These are phyloP conservation scores for Antechinus stuartii DNA, from an alignment of 2,113 vertebrate genomes.

Conservation along the genomic window DNA sequence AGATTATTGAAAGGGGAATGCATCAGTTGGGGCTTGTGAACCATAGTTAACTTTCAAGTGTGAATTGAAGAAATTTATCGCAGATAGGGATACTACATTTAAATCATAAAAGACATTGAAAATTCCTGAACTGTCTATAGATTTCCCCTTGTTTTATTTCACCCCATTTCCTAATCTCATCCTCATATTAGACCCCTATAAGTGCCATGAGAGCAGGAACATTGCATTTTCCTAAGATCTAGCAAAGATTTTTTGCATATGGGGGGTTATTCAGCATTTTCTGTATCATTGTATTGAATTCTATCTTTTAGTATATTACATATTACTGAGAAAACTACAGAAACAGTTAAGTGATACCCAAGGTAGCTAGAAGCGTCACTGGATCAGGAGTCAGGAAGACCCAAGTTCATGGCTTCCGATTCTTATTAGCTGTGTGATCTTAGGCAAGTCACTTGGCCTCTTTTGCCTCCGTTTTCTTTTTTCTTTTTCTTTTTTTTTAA, in stretches of 20 bases:
- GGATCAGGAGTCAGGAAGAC: background rate
- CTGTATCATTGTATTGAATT: background rate
- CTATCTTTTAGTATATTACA: background rate
- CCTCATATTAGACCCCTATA: too few species aligned
- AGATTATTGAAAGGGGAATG: background rate
- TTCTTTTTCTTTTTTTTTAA: too few species aligned
- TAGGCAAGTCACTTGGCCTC: background rate
- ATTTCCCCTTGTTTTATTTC: background rate
- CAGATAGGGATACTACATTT: background rate
- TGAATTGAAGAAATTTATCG: background rate
- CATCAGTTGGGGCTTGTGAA: background rate
- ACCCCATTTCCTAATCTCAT: background rate
- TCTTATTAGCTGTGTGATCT: background rate
- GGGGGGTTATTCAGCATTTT: background rate
- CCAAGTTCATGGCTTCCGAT: background rate
- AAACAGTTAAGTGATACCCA: background rate
- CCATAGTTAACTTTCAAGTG: background rate
- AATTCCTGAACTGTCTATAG: background rate
- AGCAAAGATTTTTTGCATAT: background rate
- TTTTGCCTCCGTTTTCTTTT: background rate
- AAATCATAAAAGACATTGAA: background rate
- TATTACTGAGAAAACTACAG: background rate
- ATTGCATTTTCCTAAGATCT: background rate
- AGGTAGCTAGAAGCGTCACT: background rate
- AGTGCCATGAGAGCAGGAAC: background rate